Base-by-base conservation (phyloP, 2,888 invertebrate genomes). In the Cosmia trapezina region DNA sequence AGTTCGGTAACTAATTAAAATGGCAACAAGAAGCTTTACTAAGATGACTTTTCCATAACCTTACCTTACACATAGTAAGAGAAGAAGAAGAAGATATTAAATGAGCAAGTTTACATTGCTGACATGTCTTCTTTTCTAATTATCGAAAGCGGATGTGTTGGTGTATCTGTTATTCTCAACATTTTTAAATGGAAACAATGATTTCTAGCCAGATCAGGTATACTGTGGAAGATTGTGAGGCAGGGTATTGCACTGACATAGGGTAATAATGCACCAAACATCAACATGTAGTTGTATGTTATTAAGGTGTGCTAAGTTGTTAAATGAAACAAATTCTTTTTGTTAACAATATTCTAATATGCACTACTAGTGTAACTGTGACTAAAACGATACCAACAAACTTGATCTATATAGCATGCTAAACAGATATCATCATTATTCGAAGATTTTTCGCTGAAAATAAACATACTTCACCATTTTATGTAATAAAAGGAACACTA, bases 271-370 rank as follows among this genome's bases (percentile, higher is more conserved):
- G n/a, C 61, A 78, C 61, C 70, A 64, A 47, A 61, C 41, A 47
- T 19, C 56, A 69, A 77, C 54, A n/a, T 66, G 41, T 57, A 71
- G 45, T 33, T 65, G 51, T 65, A 51, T 0, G 17, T 17, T 33
- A n/a, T 53, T 37, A 61, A 57, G 43, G 70, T 62, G 57, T 37
- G 37, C 45, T 56, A 37, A 47, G 64, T 41, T 43, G 12, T 11
- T 59, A 81, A 85, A 86, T 85, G 41, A 87, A 86, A 87, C 87
- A 77, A 79, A 43, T 62, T 53, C 9, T 70, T 78, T 78, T 76
- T 73, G 68, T 67, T 86, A 86, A 84, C 79, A 76, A 79, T 80
- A 80, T 81, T 86, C 78, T 86, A 86, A 80, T 86, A 81, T 73
- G 64, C 75, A 84, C 83, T 83, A 87, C 82, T 84, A 68, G 62